These are phyloP conservation scores for Pongo pygmaeus DNA, from an alignment of 2,113 vertebrate genomes.

Conservation along the genomic window DNA sequence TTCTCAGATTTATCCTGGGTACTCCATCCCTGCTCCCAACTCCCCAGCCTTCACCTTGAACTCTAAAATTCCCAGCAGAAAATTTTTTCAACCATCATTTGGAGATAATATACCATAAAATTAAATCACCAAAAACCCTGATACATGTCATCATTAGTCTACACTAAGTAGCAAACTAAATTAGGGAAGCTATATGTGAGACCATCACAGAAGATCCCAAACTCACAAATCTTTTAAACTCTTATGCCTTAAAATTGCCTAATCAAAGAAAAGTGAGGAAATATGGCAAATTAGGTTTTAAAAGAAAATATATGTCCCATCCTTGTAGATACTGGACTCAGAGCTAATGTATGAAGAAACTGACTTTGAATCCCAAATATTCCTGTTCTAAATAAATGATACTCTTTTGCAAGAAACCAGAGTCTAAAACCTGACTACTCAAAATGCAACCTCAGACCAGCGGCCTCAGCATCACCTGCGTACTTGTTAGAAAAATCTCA, in stretches of 20 bases:
- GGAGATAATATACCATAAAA: background rate
- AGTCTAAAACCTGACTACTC: background rate
- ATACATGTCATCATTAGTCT: background rate
- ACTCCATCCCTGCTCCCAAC: background rate
- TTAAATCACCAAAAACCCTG: background rate
- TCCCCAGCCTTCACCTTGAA: background rate
- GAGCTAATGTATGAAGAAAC: background rate
- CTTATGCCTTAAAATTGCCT: background rate
- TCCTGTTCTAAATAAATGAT: constrained; percentile 26
- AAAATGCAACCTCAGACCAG: background rate
- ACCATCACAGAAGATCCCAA: constrained; percentile 5
- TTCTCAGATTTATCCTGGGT: background rate
- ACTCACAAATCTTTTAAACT: constrained; percentile 12
- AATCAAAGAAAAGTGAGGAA: background rate
- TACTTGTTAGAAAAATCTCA: background rate
- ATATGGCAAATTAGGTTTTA: background rate
- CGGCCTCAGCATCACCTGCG: background rate
- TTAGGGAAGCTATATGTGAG: background rate
- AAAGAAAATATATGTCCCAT: background rate
- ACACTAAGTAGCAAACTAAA: constrained; percentile 5
- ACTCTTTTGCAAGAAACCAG: background rate
- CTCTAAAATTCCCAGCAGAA: background rate
- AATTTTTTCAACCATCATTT: background rate
- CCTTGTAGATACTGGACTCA: background rate
- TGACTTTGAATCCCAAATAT: constrained; percentile 30